phyloP scores from a whole-genome alignment of 2,113 vertebrate genomes.

The Oreamnos americanus region DNA sequence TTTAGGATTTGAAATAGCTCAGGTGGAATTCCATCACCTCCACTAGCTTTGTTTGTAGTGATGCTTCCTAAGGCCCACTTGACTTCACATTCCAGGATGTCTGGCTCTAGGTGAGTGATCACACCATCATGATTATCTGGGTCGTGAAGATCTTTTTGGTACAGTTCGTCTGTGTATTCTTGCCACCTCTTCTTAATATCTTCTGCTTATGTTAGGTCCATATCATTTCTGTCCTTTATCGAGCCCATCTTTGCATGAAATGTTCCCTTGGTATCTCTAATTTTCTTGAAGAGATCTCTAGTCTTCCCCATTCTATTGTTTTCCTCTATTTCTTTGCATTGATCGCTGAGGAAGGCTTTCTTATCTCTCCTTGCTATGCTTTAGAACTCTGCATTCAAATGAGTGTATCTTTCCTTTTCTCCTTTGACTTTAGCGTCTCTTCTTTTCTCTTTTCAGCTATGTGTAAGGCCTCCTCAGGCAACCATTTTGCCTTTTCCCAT shows the following conservation, averaged over 20 bases:
- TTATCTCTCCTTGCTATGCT: background rate
- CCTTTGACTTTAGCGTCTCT: background rate
- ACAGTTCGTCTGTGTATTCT: accelerated
- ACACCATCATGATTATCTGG: background rate
- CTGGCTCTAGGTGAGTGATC: background rate
- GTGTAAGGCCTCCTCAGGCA: background rate
- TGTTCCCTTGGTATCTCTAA: background rate
- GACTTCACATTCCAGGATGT: background rate
- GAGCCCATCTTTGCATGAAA: background rate
- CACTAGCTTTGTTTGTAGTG: background rate
- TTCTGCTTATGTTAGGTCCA: background rate
- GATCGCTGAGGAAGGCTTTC: background rate
- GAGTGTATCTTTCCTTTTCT: background rate
- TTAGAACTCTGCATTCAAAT: background rate
- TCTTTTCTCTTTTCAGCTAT: background rate
- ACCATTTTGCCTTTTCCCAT: background rate
- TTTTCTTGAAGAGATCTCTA: background rate
- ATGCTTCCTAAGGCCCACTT: background rate
- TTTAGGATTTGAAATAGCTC: background rate
- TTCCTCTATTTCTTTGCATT: background rate
- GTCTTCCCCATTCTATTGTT: background rate
- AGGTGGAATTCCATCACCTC: background rate
- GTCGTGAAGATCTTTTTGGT: background rate
- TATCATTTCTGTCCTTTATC: background rate
- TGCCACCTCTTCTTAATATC: background rate